Base-by-base conservation (phyloP, 1,140 invertebrate genomes). In the Hyphantria cunea region DNA sequence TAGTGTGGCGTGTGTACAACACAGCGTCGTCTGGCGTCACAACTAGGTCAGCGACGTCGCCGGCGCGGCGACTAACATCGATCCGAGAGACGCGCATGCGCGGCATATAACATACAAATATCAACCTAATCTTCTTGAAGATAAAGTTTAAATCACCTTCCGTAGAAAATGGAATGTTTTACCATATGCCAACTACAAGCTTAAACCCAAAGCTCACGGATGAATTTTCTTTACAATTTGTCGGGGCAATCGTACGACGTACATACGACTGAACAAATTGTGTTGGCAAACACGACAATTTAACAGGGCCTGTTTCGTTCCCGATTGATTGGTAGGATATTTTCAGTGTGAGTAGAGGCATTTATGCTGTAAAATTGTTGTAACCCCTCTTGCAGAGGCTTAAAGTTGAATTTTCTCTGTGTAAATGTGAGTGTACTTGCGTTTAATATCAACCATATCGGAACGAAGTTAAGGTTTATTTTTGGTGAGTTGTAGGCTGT, bases 1-100 rank as follows among this genome's bases (percentile, higher is more conserved):
- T 47, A 5, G 25, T 47, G 5, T 11, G 47, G 53, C 42, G 53
- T 31, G 25, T 25, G 41, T 14, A 25, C 48, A 39, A 33, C 31
- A 44, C 12, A 44, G 32, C 48, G 74, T 25, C 2, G 17, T 25
- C 17, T 5, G 17, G 17, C 17, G 17, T 25, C 17, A 25, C 74
- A 84, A 80, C 34, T 87, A 72, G 84, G 84, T 87, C 84, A 87
- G 66, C 74, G 72, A 74, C 80, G 82, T 83, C 80, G 77, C 72
- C 82, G 70, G 69, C 72, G 68, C 72, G 81, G 72, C 82, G 78
- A 25, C 17, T 1, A 64, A 59, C 73, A 87, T 85, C 84, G 84
- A 87, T 87, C 83, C 62, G 32, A 39, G 12, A 51, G 12, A 13
- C 71, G 73, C 82, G 84, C 82, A 76, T 76, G 82, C 82, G 82